phyloP scores from a whole-genome alignment of 1,140 invertebrate species.

The Ptiloglossa arizonensis region DNA sequence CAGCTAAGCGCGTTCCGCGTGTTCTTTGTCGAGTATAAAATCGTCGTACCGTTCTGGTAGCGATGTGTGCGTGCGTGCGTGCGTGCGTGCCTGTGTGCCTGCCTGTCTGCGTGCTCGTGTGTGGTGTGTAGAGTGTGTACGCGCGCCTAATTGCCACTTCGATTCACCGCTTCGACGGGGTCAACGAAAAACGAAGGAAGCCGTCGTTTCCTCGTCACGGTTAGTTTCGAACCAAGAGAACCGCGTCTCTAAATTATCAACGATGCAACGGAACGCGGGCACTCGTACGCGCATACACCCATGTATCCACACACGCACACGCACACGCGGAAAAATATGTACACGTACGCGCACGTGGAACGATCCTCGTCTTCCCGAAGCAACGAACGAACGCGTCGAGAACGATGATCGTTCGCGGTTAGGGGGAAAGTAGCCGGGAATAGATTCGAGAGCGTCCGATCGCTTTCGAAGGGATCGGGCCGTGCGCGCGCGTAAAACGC shows the following conservation, averaged over 20 bases:
- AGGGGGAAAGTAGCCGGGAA: too few relatives aligned
- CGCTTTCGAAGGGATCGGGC: background rate
- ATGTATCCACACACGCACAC: background rate
- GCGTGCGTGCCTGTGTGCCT: too few relatives aligned
- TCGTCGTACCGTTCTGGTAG: background rate
- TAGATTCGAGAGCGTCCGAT: too few relatives aligned
- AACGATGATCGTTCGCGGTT: too few relatives aligned
- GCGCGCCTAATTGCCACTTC: constrained; percentile 23
- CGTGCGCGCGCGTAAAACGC: too few relatives aligned
- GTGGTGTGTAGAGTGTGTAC: too few relatives aligned
- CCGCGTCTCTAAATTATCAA: background rate
- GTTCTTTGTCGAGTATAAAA: constrained; percentile 26
- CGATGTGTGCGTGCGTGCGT: too few relatives aligned
- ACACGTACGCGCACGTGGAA: too few relatives aligned
- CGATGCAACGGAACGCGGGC: background rate
- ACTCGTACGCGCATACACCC: background rate
- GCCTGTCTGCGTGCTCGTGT: too few relatives aligned
- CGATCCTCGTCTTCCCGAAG: too few relatives aligned
- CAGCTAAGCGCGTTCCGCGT: constrained; percentile 26
- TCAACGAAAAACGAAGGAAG: constrained; percentile 14
- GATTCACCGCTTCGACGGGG: background rate
- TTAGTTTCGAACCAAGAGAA: constrained; percentile 9
- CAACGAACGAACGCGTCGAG: too few relatives aligned
- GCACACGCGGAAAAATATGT: too few relatives aligned
- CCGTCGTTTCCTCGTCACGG: background rate